phyloP scores from a whole-genome alignment of 2,888 invertebrate genomes.

The Heliconius ismenius region DNA sequence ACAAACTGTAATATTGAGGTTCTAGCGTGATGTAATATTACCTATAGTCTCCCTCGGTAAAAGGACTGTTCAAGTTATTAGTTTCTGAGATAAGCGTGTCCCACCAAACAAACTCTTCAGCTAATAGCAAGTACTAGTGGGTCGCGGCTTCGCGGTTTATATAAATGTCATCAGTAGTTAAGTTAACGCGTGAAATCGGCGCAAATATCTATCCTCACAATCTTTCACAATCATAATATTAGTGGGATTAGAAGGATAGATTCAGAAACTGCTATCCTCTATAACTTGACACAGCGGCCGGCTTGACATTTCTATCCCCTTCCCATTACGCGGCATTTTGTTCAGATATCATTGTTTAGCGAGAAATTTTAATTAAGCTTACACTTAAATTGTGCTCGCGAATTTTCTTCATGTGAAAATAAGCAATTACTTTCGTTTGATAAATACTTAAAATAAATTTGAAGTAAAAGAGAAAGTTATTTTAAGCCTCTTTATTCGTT shows the following conservation, averaged over 20 bases:
- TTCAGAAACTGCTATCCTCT: neutral
- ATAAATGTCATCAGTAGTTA: neutral
- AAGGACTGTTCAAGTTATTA: neutral
- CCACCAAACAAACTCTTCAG: no score
- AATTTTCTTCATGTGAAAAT: conserved; percentile 31
- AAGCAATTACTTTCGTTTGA: conserved; percentile 17
- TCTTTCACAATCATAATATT: neutral
- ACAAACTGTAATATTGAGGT: no score
- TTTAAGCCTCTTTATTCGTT: no score
- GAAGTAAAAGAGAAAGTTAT: neutral
- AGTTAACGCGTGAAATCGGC: no score
- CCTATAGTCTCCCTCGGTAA: no score
- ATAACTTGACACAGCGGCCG: conserved; percentile 44
- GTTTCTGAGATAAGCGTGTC: neutral
- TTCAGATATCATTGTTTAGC: conserved; percentile 68
- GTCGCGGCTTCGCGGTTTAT: no score
- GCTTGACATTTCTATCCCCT: conserved; percentile 62
- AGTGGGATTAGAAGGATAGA: no score
- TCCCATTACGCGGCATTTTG: conserved; percentile 63
- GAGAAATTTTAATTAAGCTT: conserved; percentile 75
- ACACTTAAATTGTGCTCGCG: conserved; percentile 52
- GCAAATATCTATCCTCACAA: neutral
- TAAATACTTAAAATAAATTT: neutral
- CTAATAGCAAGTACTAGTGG: no score
- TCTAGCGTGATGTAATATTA: no score